phyloP scores from a whole-genome alignment of 2,113 vertebrate species.

The Capra hircus region DNA sequence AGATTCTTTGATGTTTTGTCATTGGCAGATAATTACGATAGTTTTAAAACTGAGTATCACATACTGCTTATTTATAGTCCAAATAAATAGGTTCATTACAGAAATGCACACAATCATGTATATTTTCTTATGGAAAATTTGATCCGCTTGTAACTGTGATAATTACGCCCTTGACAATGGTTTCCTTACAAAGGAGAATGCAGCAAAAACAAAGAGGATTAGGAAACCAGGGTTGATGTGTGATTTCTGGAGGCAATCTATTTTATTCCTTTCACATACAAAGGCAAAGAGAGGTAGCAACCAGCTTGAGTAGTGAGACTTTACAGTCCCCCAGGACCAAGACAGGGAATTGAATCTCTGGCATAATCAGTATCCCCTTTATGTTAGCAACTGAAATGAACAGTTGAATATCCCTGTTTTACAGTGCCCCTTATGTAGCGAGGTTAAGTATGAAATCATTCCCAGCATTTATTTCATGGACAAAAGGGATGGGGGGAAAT shows the following conservation, averaged over 20 bases:
- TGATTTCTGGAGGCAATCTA: background rate
- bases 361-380: background rate
- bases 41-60: background rate
- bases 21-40: background rate
- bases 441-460: conserved; percentile 24
- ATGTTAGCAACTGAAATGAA: conserved; percentile 46
- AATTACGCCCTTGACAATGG: background rate
- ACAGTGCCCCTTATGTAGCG: background rate
- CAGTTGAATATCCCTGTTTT: conserved; percentile 28
- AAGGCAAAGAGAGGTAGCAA: conserved; percentile 22
- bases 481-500: background rate
- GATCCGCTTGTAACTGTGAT: background rate
- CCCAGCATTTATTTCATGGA: background rate
- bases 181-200: background rate
- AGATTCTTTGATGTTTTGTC: background rate
- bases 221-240: background rate
- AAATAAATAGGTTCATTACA: conserved; percentile 13
- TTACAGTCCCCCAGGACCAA: background rate
- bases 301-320: background rate
- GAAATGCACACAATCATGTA: background rate
- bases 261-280: background rate
- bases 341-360: background rate
- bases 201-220: background rate
- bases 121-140: conserved; percentile 28
- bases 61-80: background rate